phyloP scores from a whole-genome alignment of 2,113 vertebrate genomes.

The Austrofundulus limnaeus region DNA sequence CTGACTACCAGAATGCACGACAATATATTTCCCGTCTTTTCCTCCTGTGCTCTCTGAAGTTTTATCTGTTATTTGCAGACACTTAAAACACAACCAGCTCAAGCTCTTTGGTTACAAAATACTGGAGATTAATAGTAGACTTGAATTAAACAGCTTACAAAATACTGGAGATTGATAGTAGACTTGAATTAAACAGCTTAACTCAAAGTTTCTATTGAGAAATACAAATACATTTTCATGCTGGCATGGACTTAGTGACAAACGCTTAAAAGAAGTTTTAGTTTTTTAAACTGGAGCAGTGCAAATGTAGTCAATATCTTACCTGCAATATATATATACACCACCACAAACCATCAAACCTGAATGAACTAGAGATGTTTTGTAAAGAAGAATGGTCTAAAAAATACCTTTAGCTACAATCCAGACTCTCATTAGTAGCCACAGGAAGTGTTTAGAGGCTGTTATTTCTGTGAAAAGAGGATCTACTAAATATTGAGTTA shows the following conservation, averaged over 20 bases:
- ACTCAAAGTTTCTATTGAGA: slow-evolving; percentile 12
- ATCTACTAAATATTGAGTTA: no score
- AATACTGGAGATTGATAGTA: slow-evolving; percentile 17
- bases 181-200: slow-evolving; percentile 25
- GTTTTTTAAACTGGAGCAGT: not conserved
- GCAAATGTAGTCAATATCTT: not conserved
- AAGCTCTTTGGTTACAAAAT: no score
- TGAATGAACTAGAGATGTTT: no score
- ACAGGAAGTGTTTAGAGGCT: no score
- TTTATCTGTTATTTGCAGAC: slow-evolving; percentile 42
- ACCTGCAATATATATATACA: no score
- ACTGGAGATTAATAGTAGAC: no score
- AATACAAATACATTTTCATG: not conserved
- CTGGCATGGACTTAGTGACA: not conserved
- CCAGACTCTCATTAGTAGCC: no score
- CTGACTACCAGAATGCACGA: slow-evolving; percentile 52
- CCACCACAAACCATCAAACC: no score
- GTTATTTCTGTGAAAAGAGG: no score
- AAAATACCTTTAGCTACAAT: no score
- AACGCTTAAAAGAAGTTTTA: not conserved
- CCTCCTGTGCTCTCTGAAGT: slow-evolving; percentile 2
- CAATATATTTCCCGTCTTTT: slow-evolving; percentile 18
- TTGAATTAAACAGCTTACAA: no score
- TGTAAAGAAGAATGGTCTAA: no score
- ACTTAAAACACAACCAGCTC: slow-evolving; percentile 19